Evolutionary conservation across 2,113 vertebrate genomes (phyloP).

Genomic region (Todiramphus chloris): DNA sequence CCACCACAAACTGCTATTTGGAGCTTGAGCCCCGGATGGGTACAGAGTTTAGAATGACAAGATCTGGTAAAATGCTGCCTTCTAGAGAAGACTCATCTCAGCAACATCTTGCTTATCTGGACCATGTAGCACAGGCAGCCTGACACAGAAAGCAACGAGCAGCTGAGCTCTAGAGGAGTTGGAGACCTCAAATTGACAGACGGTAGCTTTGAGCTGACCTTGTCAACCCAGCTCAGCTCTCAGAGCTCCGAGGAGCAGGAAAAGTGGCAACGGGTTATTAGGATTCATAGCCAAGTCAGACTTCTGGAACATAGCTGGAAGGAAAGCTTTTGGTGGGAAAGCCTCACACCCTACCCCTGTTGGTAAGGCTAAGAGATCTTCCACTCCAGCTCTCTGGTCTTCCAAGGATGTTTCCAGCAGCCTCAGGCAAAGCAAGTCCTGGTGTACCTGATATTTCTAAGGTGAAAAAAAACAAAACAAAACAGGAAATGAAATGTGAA

Average conservation of each 20-base stretch:
- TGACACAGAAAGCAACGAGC: not conserved
- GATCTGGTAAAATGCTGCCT: not conserved
- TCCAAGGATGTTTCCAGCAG: slow-evolving; percentile 50
- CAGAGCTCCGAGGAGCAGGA: not conserved
- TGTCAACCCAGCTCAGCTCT: not conserved
- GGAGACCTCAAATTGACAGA: not conserved
- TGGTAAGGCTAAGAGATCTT: slow-evolving; percentile 42
- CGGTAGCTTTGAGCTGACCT: not conserved
- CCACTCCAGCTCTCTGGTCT: slow-evolving; percentile 49
- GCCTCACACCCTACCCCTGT: slow-evolving; percentile 16
- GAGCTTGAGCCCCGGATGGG: not conserved
- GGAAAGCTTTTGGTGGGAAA: slow-evolving; percentile 39
- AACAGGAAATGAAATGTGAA: slow-evolving; percentile 63
- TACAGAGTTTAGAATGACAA: not conserved
- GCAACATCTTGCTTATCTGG: not conserved
- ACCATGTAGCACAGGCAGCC: not conserved
- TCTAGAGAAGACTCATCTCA: not conserved
- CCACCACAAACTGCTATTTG: not conserved
- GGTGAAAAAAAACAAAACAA: slow-evolving; percentile 13
- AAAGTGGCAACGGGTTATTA: not conserved
- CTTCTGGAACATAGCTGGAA: slow-evolving; percentile 19
- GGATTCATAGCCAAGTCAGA: not conserved
- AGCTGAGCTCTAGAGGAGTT: not conserved
- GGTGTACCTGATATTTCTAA: slow-evolving; percentile 29
- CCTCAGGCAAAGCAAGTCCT: slow-evolving; percentile 39